These are phyloP conservation scores for Thinocorus orbignyianus DNA, from an alignment of 2,113 vertebrate species.

Conservation along the genomic window DNA sequence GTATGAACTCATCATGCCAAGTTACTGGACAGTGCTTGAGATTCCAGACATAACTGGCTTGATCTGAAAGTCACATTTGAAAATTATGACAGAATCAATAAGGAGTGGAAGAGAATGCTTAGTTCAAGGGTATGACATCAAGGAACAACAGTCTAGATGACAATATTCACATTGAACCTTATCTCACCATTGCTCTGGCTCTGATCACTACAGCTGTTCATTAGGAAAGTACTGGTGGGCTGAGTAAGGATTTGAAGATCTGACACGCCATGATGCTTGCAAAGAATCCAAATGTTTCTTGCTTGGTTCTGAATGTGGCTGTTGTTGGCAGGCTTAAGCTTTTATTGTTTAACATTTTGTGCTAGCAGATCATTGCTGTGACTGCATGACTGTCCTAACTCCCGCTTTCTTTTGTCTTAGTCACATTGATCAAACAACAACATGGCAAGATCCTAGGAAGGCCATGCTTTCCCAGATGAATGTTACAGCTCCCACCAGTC, in stretches of 20 bases:
- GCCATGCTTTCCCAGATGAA: conserved; percentile 92
- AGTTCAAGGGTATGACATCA: neutral
- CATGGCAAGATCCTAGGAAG: conserved; percentile 97
- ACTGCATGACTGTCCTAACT: conserved; percentile 40
- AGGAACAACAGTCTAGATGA: neutral
- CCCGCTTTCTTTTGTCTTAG: conserved; percentile 74
- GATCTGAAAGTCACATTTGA: neutral
- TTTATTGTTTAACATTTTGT: neutral
- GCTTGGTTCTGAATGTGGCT: neutral
- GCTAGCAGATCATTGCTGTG: neutral
- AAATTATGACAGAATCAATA: neutral
- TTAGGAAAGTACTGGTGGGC: neutral
- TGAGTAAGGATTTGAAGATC: neutral
- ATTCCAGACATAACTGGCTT: neutral
- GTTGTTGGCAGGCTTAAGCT: neutral
- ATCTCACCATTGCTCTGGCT: neutral
- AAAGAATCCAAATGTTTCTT: neutral
- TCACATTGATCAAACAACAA: conserved; percentile 96
- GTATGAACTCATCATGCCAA: neutral
- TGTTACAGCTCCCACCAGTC: conserved; percentile 84
- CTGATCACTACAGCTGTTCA: neutral
- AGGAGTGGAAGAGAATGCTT: neutral
- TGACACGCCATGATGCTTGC: neutral
- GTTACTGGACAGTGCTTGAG: neutral
- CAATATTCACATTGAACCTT: neutral